phyloP scores from a whole-genome alignment of 2,888 invertebrate species.

The Callyntrura sp. region DNA sequence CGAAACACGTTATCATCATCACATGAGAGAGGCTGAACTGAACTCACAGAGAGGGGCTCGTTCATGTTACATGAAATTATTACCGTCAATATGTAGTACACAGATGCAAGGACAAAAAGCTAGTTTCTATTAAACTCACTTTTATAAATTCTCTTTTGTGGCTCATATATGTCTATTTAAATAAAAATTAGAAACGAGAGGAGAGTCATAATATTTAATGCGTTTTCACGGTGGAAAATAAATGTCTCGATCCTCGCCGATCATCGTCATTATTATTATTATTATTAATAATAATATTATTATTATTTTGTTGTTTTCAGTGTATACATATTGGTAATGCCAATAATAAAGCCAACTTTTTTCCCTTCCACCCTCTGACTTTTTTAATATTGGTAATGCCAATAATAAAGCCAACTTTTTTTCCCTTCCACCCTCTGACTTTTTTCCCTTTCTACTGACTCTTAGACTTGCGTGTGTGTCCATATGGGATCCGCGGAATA shows the following conservation, averaged over 20 bases:
- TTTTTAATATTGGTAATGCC: constrained; percentile 54
- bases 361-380: constrained; percentile 23
- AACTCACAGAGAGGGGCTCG: neutral
- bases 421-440: constrained; percentile 23
- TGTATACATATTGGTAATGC: constrained; percentile 54
- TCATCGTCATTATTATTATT: constrained; percentile 65
- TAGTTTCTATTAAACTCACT: neutral
- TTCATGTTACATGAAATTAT: constrained; percentile 38
- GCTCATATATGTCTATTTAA: constrained; percentile 20
- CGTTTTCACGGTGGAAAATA: constrained; percentile 50
- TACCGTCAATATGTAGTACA: neutral
- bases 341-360: constrained; percentile 26
- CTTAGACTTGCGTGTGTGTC: constrained; percentile 26
- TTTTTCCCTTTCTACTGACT: neutral
- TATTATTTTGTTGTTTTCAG: constrained; percentile 4
- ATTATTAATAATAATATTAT: no score
- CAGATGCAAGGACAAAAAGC: constrained; percentile 16
- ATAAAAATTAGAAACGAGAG: constrained; percentile 35
- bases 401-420: constrained; percentile 18
- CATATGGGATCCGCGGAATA: constrained; percentile 52
- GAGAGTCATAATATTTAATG: constrained; percentile 40
- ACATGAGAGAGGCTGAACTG: constrained; percentile 18
- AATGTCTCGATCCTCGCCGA: constrained; percentile 57
- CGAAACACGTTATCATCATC: constrained; percentile 43
- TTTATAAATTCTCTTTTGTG: constrained; percentile 5